A percentile compares a stretch with the other conserved stretches of the same genome.
These are phyloP conservation scores for Dermatophagoides farinae DNA, from an alignment of 1,140 invertebrate species.

Conservation along the genomic window DNA sequence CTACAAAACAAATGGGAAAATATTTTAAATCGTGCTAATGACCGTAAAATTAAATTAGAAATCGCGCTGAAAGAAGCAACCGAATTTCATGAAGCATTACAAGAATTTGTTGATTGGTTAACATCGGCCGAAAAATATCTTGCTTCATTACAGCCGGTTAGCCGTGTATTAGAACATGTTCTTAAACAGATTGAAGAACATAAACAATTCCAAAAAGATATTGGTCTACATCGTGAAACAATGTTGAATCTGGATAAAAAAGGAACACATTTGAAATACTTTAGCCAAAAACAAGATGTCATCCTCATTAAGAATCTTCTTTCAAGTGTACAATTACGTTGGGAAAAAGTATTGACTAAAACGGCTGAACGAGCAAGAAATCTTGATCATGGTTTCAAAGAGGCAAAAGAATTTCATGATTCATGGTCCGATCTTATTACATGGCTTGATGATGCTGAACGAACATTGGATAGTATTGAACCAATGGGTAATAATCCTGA, in stretches of 20 bases:
- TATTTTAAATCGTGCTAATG: constrained; percentile 63
- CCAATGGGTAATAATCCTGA: constrained; percentile 59
- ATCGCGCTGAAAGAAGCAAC: constrained; percentile 88
- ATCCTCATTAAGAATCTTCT: constrained; percentile 93
- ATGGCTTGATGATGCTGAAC: constrained; percentile 74
- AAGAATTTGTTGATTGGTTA: constrained; percentile 81
- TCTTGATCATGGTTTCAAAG: constrained; percentile 82
- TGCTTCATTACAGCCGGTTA: constrained; percentile 71
- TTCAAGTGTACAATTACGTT: constrained; percentile 85
- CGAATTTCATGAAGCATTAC: constrained; percentile 76
- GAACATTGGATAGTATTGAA: constrained; percentile 30
- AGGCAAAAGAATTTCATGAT: constrained; percentile 83
- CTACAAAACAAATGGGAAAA: constrained; percentile 81
- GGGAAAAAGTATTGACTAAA: constrained; percentile 87
- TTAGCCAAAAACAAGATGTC: constrained; percentile 96
- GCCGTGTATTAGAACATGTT: constrained; percentile 73
- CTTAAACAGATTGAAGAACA: constrained; percentile 79
- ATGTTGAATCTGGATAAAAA: constrained; percentile 88
- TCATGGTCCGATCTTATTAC: constrained; percentile 46
- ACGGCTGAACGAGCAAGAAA: constrained; percentile 77
- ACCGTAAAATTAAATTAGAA: constrained; percentile 93
- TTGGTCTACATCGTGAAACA: constrained; percentile 70
- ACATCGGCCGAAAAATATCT: constrained; percentile 79
- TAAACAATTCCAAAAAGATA: constrained; percentile 84
- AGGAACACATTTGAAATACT: constrained; percentile 93